Evolutionary conservation across 1,140 invertebrate genomes (phyloP).

Genomic region (Samia ricini): DNA sequence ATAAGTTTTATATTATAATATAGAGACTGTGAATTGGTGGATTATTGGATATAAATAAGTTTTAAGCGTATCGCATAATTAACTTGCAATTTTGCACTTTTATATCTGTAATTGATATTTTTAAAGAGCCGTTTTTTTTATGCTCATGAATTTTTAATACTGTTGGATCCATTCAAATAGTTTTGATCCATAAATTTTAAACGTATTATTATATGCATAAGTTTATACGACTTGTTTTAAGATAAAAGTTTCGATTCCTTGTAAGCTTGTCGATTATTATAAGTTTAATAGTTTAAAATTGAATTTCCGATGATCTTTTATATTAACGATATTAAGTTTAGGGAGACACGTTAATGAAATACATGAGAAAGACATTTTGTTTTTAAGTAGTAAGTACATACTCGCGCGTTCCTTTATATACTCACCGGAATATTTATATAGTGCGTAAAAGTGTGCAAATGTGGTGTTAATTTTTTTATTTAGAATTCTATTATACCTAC

Average conservation of each 20-base stretch:
- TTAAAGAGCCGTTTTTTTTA: background rate
- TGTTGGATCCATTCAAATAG: background rate
- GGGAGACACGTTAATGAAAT: background rate
- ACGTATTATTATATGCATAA: background rate
- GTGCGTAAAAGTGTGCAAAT: background rate
- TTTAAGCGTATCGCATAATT: background rate
- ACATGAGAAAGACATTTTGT: background rate
- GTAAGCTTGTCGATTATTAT: background rate
- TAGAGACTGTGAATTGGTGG: background rate
- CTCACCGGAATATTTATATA: background rate
- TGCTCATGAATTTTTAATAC: background rate
- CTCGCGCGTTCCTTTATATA: slow-evolving; percentile 1
- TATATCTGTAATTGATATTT: background rate
- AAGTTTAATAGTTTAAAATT: background rate
- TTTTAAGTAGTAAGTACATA: background rate
- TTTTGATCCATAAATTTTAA: background rate
- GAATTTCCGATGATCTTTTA: background rate
- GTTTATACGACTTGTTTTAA: background rate
- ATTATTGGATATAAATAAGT: background rate
- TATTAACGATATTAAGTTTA: background rate
- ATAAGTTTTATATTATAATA: background rate
- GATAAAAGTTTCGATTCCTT: background rate
- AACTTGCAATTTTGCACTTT: background rate
- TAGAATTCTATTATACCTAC: background rate
- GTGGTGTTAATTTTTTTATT: slow-evolving; percentile 6